Evolutionary conservation across 2,113 vertebrate genomes (phyloP).

Genomic region (Gopherus evgoodei): DNA sequence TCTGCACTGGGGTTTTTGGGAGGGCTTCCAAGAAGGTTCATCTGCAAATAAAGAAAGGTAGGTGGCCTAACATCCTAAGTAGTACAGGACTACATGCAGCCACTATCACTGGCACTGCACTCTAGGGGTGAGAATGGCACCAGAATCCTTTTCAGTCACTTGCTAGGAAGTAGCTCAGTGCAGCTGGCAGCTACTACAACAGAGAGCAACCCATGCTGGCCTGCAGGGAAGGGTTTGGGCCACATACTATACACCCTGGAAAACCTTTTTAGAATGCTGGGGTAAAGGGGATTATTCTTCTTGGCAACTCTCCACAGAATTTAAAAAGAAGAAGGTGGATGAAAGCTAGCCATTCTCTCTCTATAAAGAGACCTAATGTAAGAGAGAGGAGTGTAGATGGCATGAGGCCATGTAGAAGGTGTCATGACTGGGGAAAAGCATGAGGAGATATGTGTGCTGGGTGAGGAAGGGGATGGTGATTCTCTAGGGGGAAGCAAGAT

Average conservation of each 20-base stretch:
- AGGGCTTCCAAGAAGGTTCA: background rate
- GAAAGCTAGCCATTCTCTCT: background rate
- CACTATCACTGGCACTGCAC: background rate
- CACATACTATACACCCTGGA: background rate
- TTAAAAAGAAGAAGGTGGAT: background rate
- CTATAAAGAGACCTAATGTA: background rate
- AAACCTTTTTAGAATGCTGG: background rate
- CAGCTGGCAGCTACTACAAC: background rate
- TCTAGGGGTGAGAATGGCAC: background rate
- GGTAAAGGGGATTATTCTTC: background rate
- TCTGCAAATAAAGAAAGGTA: background rate
- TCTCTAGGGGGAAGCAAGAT: background rate
- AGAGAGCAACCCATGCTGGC: background rate
- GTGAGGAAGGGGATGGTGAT: background rate
- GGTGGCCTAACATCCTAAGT: background rate
- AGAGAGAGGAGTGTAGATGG: background rate
- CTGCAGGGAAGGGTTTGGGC: background rate
- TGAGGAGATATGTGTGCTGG: background rate
- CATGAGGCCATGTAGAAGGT: background rate
- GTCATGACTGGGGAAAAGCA: background rate
- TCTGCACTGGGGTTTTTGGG: background rate
- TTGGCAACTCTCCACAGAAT: background rate
- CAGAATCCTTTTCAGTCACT: background rate
- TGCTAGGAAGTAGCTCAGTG: background rate
- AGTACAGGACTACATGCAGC: background rate